Conservation (phyloP, 2,797 vertebrate species). For the Pangasius sanitwongsei region DNA sequence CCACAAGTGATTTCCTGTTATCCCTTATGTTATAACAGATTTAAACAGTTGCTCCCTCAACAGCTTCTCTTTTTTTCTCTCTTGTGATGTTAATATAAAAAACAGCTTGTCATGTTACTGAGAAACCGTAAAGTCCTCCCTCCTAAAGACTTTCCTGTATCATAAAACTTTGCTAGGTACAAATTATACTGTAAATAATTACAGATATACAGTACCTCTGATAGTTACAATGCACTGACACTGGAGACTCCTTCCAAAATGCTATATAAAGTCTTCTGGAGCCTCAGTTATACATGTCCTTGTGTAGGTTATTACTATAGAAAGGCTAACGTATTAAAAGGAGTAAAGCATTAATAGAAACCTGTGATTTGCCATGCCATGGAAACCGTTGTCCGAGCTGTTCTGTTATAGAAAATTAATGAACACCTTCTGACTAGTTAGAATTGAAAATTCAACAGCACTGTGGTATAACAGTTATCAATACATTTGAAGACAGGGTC, state of each 20-base stretch:
- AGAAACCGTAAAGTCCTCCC: neutral
- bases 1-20: neutral
- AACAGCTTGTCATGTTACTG: neutral
- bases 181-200: neutral
- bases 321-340: neutral
- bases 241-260: conserved; percentile 1
- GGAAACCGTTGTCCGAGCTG: no score
- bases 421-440: neutral
- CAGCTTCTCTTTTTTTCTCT: neutral
- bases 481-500: neutral
- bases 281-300: neutral
- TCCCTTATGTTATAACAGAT: neutral
- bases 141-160: neutral
- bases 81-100: neutral
- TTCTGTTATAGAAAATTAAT: conserved; percentile 1
- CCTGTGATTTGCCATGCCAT: neutral
- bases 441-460: neutral
- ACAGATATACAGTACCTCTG: neutral
- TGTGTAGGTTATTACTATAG: neutral
- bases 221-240: neutral
- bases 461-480: neutral
- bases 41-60: neutral
- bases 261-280: neutral
- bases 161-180: neutral
- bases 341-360: neutral